Evolutionary conservation across 2,113 vertebrate species (phyloP).

Genomic region (Lonchura striata): DNA sequence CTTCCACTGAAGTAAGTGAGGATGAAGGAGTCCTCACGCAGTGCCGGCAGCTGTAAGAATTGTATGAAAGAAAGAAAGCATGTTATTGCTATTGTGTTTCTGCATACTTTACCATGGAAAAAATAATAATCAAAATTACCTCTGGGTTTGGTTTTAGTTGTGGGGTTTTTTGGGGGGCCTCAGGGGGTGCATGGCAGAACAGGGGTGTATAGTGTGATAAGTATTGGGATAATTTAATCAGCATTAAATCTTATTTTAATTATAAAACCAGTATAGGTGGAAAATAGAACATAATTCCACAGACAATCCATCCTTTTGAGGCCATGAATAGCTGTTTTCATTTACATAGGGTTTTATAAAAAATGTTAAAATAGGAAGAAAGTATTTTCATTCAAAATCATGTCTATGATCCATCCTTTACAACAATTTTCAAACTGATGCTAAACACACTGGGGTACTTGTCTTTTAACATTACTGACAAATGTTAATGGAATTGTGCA

Average conservation of each 20-base stretch:
- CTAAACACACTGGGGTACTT: background rate
- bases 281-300: background rate
- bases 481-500: background rate
- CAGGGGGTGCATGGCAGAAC: accelerated
- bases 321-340: background rate
- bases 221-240: background rate
- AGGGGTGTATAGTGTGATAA: accelerated
- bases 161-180: background rate
- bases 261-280: background rate
- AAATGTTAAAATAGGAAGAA: background rate
- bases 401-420: background rate
- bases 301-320: background rate
- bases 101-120: background rate
- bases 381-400: background rate
- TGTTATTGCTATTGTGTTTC: background rate
- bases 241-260: background rate
- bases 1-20: background rate
- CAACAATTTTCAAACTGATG: background rate
- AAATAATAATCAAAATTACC: background rate
- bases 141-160: background rate
- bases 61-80: background rate
- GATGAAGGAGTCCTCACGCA: background rate
- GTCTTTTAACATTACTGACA: background rate
- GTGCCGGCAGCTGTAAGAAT: background rate
- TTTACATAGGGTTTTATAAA: background rate